Base-by-base conservation (phyloP, 2,888 invertebrate species). In the Phyto melanocephala region DNA sequence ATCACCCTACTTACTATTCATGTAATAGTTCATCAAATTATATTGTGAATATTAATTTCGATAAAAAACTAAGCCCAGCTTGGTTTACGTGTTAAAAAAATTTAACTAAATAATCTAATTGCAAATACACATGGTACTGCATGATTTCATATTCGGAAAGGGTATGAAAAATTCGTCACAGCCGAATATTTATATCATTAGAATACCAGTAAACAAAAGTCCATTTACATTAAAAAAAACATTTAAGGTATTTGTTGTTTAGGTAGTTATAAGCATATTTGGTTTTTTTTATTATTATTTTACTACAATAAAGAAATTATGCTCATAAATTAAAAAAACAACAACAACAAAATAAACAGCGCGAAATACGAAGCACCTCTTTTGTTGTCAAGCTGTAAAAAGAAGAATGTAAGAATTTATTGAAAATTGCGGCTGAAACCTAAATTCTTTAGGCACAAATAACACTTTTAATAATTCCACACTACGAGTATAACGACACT, bases 241-340 rank as follows among this genome's bases (percentile, higher is more conserved):
- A 28, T 33, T 8, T n/a, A 54, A 5, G 33, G 20, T 7, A 40
- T 20, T 13, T 37, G 37, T 20, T 35, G 10, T 7, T 45, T 17
- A 45, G 52, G 37, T 37, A 10, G 24, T 15, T 24, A 40, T 15
- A 52, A 37, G 47, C 6, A 63, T 54, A 10, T 45, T 33, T 40
- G n/a, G 8, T 5, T 45, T 15, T 58, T 37, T 7, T 24, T 56
- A 47, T 28, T n/a, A 33, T 67, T 52, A 40, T 68, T 62, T 24
- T 47, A 52, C 24, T n/a, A n/a, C 56, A 65, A 65, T 65, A 58
- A 22, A 45, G 35, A 45, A 75, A 56, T 75, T 75, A 24, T 37
- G 22, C 45, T 58, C 35, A 75, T 65, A 65, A 75, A 65, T 75
- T 56, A 11, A 11, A 5, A 45, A 28, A 63, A 40, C 35, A 62